Conservation (phyloP, 2,113 vertebrate species). For the Erythrocercus mccallii region DNA sequence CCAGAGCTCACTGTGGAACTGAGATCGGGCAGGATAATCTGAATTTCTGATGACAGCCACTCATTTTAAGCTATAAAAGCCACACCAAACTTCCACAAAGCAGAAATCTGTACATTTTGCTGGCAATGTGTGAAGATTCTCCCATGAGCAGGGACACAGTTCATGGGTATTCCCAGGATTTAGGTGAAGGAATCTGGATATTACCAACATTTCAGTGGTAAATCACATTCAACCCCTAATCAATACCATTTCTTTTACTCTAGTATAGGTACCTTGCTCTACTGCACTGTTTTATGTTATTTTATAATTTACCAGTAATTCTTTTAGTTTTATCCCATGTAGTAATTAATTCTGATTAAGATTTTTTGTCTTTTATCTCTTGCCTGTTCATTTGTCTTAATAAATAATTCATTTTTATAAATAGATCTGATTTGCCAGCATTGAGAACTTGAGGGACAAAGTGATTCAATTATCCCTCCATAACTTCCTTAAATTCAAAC, state of each 20-base stretch:
- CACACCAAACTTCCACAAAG: not conserved
- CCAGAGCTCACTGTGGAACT: not conserved
- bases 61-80: not conserved
- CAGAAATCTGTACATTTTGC: not conserved
- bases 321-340: not conserved
- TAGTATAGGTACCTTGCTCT: not conserved
- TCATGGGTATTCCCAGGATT: not conserved
- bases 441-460: not conserved
- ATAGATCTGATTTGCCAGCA: not conserved
- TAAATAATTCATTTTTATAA: not conserved
- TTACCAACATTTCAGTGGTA: not conserved
- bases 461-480: not conserved
- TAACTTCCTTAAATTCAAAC: not conserved
- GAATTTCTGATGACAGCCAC: not conserved
- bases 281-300: not conserved
- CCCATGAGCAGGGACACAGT: not conserved
- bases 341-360: not conserved
- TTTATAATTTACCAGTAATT: not conserved
- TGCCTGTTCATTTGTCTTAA: not conserved
- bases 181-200: not conserved
- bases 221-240: not conserved
- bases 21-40: not conserved
- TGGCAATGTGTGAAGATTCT: not conserved
- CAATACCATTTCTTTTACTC: not conserved
- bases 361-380: not conserved